Evolutionary conservation across 2,113 vertebrate genomes (phyloP).

Genomic region (Ctenomys sociabilis): DNA sequence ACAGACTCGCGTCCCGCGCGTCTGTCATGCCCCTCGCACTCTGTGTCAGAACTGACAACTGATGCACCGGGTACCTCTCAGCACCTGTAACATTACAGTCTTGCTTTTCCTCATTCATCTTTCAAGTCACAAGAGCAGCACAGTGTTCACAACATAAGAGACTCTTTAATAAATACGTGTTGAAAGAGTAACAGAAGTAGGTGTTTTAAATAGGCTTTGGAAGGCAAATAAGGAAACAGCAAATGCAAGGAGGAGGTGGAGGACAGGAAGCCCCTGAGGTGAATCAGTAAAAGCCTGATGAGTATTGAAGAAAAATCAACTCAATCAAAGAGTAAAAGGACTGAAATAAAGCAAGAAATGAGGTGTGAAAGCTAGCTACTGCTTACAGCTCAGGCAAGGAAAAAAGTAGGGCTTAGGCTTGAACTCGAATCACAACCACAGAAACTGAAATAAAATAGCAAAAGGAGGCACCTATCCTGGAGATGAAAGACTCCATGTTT

Average conservation of each 20-base stretch:
- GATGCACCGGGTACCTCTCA: not conserved
- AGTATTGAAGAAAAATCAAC: not conserved
- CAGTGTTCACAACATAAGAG: not conserved
- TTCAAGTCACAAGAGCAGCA: not conserved
- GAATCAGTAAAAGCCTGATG: not conserved
- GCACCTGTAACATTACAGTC: not conserved
- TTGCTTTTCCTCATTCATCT: not conserved
- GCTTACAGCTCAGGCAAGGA: not conserved
- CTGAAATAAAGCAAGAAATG: not conserved
- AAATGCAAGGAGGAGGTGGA: not conserved
- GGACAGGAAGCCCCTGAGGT: not conserved
- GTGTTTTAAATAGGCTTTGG: not conserved
- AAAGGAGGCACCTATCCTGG: not conserved
- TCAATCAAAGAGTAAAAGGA: not conserved
- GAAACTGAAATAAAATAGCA: not conserved
- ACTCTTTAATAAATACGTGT: constrained; percentile 35
- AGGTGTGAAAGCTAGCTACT: not conserved
- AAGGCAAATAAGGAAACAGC: not conserved
- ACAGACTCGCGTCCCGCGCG: not conserved
- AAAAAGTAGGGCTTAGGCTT: not conserved
- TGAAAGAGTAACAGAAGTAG: not conserved
- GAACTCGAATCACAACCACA: not conserved
- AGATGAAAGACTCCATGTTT: not conserved
- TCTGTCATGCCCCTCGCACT: not conserved
- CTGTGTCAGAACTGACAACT: not conserved